These are phyloP conservation scores for Crotalus horridus DNA, from an alignment of 2,113 vertebrate genomes.

Conservation along the genomic window DNA sequence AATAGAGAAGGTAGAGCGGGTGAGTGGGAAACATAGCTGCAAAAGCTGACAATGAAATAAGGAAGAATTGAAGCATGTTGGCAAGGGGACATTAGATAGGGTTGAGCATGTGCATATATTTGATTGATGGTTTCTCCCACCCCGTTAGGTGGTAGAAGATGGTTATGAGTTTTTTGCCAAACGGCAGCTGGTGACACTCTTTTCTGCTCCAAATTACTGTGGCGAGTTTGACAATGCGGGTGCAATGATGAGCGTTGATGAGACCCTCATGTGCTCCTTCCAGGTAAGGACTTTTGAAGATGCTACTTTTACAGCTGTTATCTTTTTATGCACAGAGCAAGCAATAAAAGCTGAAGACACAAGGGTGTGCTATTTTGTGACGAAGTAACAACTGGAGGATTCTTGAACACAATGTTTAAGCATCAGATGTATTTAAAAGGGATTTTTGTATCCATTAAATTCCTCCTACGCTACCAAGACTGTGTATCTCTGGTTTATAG, in stretches of 20 bases:
- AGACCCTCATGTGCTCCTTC: slow-evolving; percentile 97
- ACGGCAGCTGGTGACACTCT: slow-evolving; percentile 93
- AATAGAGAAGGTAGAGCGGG: not conserved
- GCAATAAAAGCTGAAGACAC: not conserved
- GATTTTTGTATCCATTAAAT: not conserved
- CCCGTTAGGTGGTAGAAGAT: slow-evolving; percentile 88
- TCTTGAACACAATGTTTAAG: not conserved
- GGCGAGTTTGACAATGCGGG: slow-evolving; percentile 96
- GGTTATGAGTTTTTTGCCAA: slow-evolving; percentile 98
- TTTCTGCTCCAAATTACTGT: slow-evolving; percentile 96
- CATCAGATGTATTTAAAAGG: not conserved
- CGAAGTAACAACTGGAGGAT: not conserved
- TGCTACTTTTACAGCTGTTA: not conserved
- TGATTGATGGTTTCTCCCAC: not conserved
- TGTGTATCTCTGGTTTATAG: not conserved
- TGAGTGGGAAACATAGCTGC: no score
- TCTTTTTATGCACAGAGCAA: not conserved
- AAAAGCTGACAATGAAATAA: not conserved
- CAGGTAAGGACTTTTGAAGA: slow-evolving; percentile 71
- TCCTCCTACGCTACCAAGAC: no score
- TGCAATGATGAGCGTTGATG: slow-evolving; percentile 96
- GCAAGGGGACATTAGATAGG: not conserved
- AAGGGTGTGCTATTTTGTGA: not conserved
- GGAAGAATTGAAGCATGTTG: not conserved
- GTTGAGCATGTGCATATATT: not conserved